Conservation (phyloP, 2,113 vertebrate species). For the Rostratula benghalensis region DNA sequence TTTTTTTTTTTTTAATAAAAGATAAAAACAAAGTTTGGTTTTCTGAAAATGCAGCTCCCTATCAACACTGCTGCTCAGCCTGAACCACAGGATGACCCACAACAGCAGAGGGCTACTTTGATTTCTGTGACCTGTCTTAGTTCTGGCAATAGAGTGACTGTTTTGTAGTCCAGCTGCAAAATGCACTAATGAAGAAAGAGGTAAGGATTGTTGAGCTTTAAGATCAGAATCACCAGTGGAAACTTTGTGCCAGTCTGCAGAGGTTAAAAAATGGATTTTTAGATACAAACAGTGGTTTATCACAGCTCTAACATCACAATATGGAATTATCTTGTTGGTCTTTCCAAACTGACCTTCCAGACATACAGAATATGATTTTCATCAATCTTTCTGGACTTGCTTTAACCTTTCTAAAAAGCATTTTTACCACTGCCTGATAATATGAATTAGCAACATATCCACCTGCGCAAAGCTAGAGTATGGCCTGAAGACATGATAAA, state of each 20-base stretch:
- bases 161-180: neutral
- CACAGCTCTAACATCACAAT: neutral
- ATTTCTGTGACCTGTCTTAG: neutral
- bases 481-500: neutral
- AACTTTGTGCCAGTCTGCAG: neutral
- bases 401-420: conserved; percentile 10
- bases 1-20: no score
- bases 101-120: neutral
- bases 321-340: neutral
- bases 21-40: neutral
- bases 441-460: neutral
- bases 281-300: conserved; percentile 8
- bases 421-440: neutral
- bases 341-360: conserved; percentile 35
- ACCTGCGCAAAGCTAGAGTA: neutral
- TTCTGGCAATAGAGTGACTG: neutral
- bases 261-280: neutral
- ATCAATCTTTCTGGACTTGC: neutral
- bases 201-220: neutral
- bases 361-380: neutral
- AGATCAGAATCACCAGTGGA: neutral
- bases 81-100: neutral
- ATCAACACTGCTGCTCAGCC: neutral
- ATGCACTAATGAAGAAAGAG: neutral
- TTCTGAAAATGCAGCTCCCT: neutral